Conservation (phyloP, 2,888 invertebrate species). For the Ectobius pallidus region DNA sequence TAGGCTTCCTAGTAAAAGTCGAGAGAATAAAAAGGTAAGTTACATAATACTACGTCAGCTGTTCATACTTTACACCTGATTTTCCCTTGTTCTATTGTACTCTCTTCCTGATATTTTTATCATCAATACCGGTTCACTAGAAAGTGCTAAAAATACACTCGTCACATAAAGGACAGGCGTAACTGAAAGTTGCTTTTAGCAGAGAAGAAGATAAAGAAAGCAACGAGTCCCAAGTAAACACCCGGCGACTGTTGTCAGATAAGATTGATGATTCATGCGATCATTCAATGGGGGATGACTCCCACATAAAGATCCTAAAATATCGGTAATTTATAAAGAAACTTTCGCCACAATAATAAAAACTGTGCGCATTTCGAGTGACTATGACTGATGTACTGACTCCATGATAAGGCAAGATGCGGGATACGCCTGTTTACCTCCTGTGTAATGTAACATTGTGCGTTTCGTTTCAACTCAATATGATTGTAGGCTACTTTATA, state of each 20-base stretch:
- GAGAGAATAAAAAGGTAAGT: too few relatives aligned
- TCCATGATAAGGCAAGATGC: neutral
- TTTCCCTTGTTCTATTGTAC: too few relatives aligned
- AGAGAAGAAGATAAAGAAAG: neutral
- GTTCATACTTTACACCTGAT: too few relatives aligned
- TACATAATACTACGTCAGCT: too few relatives aligned
- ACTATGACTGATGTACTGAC: neutral
- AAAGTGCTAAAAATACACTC: slow-evolving; percentile 15
- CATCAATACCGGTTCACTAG: neutral
- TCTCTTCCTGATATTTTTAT: too few relatives aligned
- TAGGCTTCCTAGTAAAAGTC: too few relatives aligned
- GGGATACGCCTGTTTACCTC: neutral
- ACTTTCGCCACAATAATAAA: neutral
- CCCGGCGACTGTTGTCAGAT: neutral
- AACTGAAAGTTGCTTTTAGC: too few relatives aligned
- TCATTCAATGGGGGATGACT: neutral
- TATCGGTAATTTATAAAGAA: neutral
- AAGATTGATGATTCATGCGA: neutral
- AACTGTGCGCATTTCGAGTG: neutral
- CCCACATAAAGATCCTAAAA: neutral
- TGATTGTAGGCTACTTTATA: too few relatives aligned
- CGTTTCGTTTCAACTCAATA: too few relatives aligned
- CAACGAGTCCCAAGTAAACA: neutral
- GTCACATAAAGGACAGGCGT: slow-evolving; percentile 22
- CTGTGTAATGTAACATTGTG: too few relatives aligned